Conservation (phyloP, 2,888 invertebrate genomes). For the Chironomus riparius region DNA sequence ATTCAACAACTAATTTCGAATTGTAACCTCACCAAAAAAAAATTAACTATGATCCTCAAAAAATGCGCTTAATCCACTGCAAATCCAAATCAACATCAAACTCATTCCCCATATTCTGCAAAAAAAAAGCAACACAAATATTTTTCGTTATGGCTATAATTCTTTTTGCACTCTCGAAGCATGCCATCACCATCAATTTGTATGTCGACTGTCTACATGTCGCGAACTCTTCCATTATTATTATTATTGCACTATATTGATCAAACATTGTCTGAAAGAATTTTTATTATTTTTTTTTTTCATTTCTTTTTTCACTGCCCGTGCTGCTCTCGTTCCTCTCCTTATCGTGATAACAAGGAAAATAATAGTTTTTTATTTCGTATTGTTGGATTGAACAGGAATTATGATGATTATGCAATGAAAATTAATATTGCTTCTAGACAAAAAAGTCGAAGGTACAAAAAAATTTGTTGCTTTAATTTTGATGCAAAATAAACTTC, state of each 20-base stretch:
- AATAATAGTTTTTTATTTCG: not conserved
- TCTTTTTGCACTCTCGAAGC: not conserved
- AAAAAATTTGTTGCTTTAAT: too few relatives aligned
- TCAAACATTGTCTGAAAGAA: constrained; percentile 9
- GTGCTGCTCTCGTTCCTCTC: not conserved
- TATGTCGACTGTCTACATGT: not conserved
- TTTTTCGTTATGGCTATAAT: constrained; percentile 1
- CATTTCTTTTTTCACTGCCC: too few relatives aligned
- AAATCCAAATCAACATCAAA: too few relatives aligned
- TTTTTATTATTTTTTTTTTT: too few relatives aligned
- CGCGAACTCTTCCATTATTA: not conserved
- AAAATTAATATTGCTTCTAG: not conserved
- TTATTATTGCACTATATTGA: constrained; percentile 8
- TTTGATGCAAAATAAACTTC: too few relatives aligned
- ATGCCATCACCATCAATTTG: not conserved
- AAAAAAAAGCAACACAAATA: too few relatives aligned
- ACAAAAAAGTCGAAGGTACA: too few relatives aligned
- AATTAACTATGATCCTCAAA: too few relatives aligned
- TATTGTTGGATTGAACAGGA: not conserved
- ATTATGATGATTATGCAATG: not conserved
- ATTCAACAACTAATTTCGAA: too few relatives aligned
- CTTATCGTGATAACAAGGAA: not conserved
- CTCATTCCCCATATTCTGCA: too few relatives aligned
- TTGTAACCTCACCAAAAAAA: too few relatives aligned
- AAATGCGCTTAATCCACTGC: too few relatives aligned